Evolutionary conservation across 2,113 vertebrate genomes (phyloP).

Genomic region (Thermophis baileyi): DNA sequence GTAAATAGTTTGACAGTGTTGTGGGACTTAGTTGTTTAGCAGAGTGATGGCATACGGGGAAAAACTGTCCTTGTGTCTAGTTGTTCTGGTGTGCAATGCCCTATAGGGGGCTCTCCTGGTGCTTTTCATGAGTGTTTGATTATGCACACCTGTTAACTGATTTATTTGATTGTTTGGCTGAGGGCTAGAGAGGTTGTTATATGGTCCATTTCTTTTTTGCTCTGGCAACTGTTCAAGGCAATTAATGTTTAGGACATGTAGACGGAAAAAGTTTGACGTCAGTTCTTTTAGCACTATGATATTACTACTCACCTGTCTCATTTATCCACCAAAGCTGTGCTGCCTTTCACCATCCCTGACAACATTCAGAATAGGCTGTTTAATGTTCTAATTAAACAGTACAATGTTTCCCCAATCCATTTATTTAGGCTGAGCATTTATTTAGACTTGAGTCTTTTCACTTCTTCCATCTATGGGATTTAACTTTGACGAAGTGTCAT

Average conservation of each 20-base stretch:
- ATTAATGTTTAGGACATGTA: not conserved
- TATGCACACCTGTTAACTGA: not conserved
- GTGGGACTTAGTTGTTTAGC: no score
- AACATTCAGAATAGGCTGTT: not conserved
- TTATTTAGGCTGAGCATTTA: not conserved
- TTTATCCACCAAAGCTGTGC: not conserved
- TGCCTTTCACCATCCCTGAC: not conserved
- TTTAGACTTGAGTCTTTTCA: not conserved
- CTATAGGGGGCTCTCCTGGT: not conserved
- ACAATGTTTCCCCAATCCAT: not conserved
- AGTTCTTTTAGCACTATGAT: not conserved
- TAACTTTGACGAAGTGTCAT: not conserved
- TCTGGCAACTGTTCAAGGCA: not conserved
- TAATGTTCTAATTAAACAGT: not conserved
- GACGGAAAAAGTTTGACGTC: not conserved
- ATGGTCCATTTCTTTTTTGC: not conserved
- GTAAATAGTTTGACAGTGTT: no score
- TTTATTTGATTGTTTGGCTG: not conserved
- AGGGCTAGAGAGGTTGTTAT: not conserved
- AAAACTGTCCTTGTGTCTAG: no score
- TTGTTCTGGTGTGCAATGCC: no score
- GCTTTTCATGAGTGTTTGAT: not conserved
- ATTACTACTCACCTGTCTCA: not conserved
- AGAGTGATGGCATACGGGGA: no score
- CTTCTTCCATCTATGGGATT: not conserved